Conservation (phyloP, 2,113 vertebrate genomes). For the Ammodytes dubius region DNA sequence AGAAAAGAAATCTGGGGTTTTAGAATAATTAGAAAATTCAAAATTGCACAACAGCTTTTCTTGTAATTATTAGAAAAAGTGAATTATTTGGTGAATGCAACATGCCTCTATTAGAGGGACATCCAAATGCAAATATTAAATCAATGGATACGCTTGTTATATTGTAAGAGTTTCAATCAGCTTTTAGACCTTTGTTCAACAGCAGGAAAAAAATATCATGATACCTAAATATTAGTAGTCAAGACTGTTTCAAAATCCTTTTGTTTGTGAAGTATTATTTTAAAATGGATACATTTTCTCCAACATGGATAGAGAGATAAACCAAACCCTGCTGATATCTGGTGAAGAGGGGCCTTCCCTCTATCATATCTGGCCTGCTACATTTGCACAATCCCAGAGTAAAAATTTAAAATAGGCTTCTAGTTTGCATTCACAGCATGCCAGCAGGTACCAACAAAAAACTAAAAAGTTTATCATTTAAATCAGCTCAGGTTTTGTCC, state of each 20-base stretch:
- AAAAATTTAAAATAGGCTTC: background rate
- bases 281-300: background rate
- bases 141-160: too few species aligned
- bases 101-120: background rate
- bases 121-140: too few species aligned
- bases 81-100: background rate
- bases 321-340: too few species aligned
- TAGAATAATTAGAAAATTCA: too few species aligned
- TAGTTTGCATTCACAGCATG: background rate
- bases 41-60: too few species aligned
- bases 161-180: too few species aligned
- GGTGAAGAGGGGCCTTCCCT: too few species aligned
- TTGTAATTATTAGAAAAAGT: background rate
- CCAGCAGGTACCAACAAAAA: constrained; percentile 1
- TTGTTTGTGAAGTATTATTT: background rate
- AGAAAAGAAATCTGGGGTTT: background rate
- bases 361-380: background rate
- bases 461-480: background rate
- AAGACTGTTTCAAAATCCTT: background rate
- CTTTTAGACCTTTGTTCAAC: background rate
- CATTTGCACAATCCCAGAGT: constrained; percentile 44
- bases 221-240: background rate
- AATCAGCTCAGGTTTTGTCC: background rate
- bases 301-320: background rate
- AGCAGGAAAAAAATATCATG: background rate